A percentile compares a stretch with the other conserved stretches of the same genome.
Conservation (phyloP, 1,140 invertebrate species). For the Ylistrum balloti region DNA sequence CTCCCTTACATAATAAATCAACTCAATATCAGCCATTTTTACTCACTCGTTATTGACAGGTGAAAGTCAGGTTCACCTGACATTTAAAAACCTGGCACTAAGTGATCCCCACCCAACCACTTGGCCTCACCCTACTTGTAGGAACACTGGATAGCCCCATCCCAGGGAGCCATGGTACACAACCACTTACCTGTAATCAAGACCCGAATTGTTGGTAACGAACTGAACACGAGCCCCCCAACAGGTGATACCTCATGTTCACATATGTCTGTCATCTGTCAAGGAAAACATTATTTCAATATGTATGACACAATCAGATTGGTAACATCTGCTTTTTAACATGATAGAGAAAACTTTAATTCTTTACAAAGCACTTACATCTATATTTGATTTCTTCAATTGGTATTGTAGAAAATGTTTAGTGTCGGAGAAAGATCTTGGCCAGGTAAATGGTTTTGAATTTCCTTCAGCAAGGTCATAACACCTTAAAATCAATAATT, state of each 20-base stretch:
- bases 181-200: background rate
- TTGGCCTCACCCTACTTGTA: background rate
- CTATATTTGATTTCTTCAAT: background rate
- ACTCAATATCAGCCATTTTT: background rate
- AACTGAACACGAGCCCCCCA: background rate
- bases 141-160: constrained; percentile 16
- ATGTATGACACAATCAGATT: background rate
- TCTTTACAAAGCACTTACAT: no score
- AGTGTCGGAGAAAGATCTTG: background rate
- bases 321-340: no score
- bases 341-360: no score
- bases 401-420: background rate
- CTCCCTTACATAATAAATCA: background rate
- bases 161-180: background rate
- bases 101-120: background rate
- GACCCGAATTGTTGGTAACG: background rate
- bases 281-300: background rate
- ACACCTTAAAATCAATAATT: constrained; percentile 5
- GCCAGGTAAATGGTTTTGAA: background rate
- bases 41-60: constrained; percentile 22
- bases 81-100: background rate
- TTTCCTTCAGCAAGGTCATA: background rate
- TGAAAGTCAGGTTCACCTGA: background rate
- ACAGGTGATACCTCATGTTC: background rate
- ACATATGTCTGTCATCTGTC: constrained; percentile 38